Base-by-base conservation (phyloP, 2,888 invertebrate genomes). In the Drosophila parthenogenetica region DNA sequence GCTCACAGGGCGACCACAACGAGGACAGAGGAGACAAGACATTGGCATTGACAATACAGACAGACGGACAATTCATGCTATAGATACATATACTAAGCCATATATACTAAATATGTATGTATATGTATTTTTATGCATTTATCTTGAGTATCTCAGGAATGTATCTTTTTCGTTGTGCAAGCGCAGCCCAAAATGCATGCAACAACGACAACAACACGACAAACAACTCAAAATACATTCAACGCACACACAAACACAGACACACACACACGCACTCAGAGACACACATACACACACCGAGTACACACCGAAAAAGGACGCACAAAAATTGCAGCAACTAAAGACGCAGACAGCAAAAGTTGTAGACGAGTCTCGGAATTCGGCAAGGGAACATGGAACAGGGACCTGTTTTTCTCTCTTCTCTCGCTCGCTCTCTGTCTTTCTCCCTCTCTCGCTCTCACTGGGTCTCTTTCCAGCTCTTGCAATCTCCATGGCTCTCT, bases 91-190 rank as follows among this genome's bases (percentile, higher is more conserved):
- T 35, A 13, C 1, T 63, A 81, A 43, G 29, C 14, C 19, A 53
- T 22, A 48, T 17, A 59, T 50, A 25, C 29, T 42, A 42, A 17
- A 17, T 29, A 16, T 49, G 42, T 16, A 46, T n/a, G 54, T 37
- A 25, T 51, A 29, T 40, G 39, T 42, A 22, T 64, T 32, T 59
- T 48, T 67, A 42, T 63, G 66, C 67, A 84, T 74, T 84, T 82
- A 84, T 78, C 81, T 84, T 66, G 83, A 85, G 77, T 87, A 84
- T 84, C 86, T 87, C 46, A 65, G 82, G 85, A 84, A 84, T 84
- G 86, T 84, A 85, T 87, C 77, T 85, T 61, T 29, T 61, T 48
- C 69, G 74, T 70, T 81, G 73, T 81, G 85, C 81, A 73, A 75
- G 75, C 69, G 75, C 70, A 71, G 76, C 62, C 66, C 59, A 73